These are phyloP conservation scores for Aphaenogaster floridana DNA, from an alignment of 1,140 invertebrate genomes.

Conservation along the genomic window DNA sequence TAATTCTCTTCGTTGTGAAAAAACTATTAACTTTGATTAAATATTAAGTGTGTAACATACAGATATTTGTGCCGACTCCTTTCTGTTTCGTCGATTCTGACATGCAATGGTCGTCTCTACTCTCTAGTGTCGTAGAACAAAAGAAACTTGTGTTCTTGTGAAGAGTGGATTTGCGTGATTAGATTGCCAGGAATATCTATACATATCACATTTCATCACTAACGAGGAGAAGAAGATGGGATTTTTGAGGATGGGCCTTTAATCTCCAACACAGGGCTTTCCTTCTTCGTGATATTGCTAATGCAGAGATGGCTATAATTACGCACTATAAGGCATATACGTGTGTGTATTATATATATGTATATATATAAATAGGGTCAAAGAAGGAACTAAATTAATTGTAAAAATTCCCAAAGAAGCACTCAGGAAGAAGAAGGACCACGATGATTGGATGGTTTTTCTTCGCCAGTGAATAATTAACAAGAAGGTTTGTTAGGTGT, in stretches of 20 bases:
- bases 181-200: neutral
- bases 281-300: slow-evolving; percentile 2
- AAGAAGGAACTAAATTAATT: neutral
- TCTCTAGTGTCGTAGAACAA: neutral
- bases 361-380: neutral
- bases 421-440: slow-evolving; percentile 1
- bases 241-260: neutral
- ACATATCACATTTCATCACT: too few relatives aligned
- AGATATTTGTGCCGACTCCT: neutral
- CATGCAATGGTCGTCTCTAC: neutral
- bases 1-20: neutral
- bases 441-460: neutral
- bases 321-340: neutral
- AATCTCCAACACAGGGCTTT: neutral
- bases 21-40: too few relatives aligned
- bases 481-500: too few relatives aligned
- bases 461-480: too few relatives aligned
- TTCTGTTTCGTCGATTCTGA: neutral
- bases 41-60: too few relatives aligned
- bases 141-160: neutral
- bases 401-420: neutral
- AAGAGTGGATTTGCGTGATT: neutral
- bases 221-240: neutral
- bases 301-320: neutral
- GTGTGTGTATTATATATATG: neutral